Base-by-base conservation (phyloP, 2,113 vertebrate genomes). In the Thalassarche chlororhynchos region DNA sequence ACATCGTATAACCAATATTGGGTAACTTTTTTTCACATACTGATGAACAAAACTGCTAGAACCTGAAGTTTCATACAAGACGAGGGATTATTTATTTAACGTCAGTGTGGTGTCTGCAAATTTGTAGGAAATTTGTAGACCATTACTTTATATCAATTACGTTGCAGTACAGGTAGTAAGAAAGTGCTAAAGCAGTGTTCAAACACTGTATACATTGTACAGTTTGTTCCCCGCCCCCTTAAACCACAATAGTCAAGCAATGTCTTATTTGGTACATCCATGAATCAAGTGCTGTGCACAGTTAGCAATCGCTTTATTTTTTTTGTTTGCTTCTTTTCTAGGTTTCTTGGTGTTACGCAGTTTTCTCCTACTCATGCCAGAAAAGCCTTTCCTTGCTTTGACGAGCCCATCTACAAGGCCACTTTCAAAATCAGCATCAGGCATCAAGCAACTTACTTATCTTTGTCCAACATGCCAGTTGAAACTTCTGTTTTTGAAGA, bases 351-450 rank as follows among this genome's bases (percentile, higher is more conserved):
- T 24, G 98, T 99, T 96, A 99, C 99, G 0, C 99, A 99, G 98
- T 99, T 99, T 98, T 99, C 99, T 42, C 99, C 99, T 21, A 99
- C 98, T 89, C 99, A 99, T 65, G 99, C 99, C 94, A 98, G 99
- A 93, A 99, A 99, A 98, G 99, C 99, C 52, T 99, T 99, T 97
- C 99, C 99, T 28, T 99, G 99, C 97, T 99, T 99, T 85, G 99
- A 99, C 0, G 99, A 99, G 94, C 99, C 99, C n/a, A 98, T 99
- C 98, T 99, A 99, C 98, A 99, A 99, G 95, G 99, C 99, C 93
- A 99, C 99, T 60, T 99, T 99, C 98, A 99, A 99, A 94, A 98
- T 99, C 93, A 99, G 98, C 87, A 99, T 99, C 91, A 99, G 98
- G 76, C 99, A 99, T 89, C 99, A 99, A 97, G 98, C 98, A 10